These are phyloP conservation scores for Corythoichthys intestinalis DNA, from an alignment of 2,113 vertebrate species.

Conservation along the genomic window DNA sequence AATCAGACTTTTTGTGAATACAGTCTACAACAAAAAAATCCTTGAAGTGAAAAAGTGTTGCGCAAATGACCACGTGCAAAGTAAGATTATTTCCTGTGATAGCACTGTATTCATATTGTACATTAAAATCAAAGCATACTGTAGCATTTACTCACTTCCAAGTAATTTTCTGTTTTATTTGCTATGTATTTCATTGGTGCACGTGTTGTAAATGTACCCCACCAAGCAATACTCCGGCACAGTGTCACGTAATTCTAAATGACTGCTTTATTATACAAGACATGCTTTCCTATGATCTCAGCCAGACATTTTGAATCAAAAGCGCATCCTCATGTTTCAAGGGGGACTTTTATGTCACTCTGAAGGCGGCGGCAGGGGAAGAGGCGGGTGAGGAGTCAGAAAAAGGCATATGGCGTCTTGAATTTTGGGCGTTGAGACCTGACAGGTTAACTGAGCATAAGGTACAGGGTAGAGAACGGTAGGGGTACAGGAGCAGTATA, in stretches of 20 bases:
- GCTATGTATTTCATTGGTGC: not conserved
- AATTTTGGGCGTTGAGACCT: conserved; percentile 78
- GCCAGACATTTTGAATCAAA: conserved; percentile 51
- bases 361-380: conserved; percentile 40
- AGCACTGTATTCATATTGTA: not conserved
- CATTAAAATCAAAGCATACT: not conserved
- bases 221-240: not conserved
- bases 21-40: not conserved
- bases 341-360: conserved; percentile 68
- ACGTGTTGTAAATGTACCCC: conserved; percentile 3
- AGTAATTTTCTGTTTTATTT: conserved; percentile 20
- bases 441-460: conserved; percentile 79
- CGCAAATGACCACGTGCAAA: not conserved
- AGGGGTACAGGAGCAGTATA: conserved; percentile 11
- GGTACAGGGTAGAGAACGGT: conserved; percentile 42
- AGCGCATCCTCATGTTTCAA: conserved; percentile 51
- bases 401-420: conserved; percentile 82
- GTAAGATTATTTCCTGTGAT: not conserved
- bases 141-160: not conserved
- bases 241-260: conserved; percentile 22
- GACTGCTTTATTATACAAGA: conserved; percentile 55
- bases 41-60: not conserved
- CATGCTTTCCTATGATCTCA: conserved; percentile 61
- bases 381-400: conserved; percentile 62
- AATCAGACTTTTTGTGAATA: not conserved